These are phyloP conservation scores for Gallinago solitaria DNA, from an alignment of 2,797 vertebrate species.

Conservation along the genomic window DNA sequence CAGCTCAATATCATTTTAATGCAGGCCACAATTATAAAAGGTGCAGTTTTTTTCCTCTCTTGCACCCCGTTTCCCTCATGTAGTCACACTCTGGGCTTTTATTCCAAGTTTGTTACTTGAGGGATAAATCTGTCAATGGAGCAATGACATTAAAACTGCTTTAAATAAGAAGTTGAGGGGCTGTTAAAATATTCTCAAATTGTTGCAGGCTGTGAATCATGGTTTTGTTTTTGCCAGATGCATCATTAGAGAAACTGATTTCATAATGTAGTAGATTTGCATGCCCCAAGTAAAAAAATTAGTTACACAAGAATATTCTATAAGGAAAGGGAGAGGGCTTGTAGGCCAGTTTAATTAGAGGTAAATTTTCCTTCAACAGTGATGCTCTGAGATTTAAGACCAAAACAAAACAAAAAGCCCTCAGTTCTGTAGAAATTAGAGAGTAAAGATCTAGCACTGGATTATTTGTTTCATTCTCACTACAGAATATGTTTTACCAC, in stretches of 20 bases:
- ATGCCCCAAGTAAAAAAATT: background rate
- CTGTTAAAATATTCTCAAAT: background rate
- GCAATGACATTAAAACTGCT: background rate
- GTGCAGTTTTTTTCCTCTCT: background rate
- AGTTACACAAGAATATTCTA: constrained; percentile 3
- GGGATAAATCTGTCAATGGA: background rate
- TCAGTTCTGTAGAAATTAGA: background rate
- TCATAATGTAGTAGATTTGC: constrained; percentile 10
- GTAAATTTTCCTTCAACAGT: background rate
- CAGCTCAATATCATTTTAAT: background rate
- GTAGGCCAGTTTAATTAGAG: constrained; percentile 13
- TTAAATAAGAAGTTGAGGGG: background rate
- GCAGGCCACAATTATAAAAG: background rate
- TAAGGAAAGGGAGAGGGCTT: background rate
- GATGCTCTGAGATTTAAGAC: background rate
- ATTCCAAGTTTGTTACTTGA: background rate
- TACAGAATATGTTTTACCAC: background rate
- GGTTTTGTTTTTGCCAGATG: constrained; percentile 23
- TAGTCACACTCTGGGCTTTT: background rate
- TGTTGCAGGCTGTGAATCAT: constrained; percentile 7
- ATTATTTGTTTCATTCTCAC: background rate
- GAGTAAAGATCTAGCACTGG: background rate
- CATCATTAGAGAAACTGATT: constrained; percentile 32
- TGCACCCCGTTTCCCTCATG: background rate
- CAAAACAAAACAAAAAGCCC: background rate